phyloP scores from a whole-genome alignment of 2,113 vertebrate genomes.

The Stigmatopora nigra region DNA sequence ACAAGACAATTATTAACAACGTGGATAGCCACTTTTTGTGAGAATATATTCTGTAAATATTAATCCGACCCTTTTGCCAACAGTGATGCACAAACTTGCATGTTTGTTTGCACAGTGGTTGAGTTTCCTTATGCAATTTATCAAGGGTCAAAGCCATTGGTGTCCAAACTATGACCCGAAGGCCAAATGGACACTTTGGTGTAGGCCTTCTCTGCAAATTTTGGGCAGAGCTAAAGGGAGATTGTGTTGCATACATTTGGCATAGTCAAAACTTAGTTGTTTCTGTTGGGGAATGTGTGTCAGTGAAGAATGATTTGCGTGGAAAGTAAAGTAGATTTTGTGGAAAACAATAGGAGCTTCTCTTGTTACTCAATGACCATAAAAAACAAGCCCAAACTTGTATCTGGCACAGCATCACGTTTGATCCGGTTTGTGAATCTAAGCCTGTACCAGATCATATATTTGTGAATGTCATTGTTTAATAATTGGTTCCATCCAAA shows the following conservation, averaged over 20 bases:
- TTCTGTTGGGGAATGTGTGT: constrained; percentile 24
- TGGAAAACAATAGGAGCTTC: constrained; percentile 38
- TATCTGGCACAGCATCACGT: constrained; percentile 31
- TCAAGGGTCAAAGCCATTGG: too few relatives aligned
- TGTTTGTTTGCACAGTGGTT: not conserved
- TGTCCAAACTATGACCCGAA: too few relatives aligned
- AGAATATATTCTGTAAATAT: constrained; percentile 72
- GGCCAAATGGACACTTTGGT: too few relatives aligned
- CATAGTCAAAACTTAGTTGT: not conserved
- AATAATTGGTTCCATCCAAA: constrained; percentile 15
- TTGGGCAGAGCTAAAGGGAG: not conserved
- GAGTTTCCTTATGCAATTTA: too few relatives aligned
- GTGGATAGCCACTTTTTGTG: constrained; percentile 66
- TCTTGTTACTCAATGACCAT: constrained; percentile 48
- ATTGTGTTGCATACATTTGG: not conserved
- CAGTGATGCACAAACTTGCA: constrained; percentile 15
- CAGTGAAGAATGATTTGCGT: constrained; percentile 12
- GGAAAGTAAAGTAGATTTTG: constrained; percentile 24
- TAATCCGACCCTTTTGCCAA: constrained; percentile 62
- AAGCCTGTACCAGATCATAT: constrained; percentile 6
- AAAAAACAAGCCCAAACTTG: constrained; percentile 56
- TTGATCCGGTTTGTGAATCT: constrained; percentile 27
- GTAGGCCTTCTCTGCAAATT: not conserved
- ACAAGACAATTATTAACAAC: constrained; percentile 67
- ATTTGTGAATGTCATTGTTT: constrained; percentile 21